phyloP scores from a whole-genome alignment of 2,888 invertebrate genomes.

The Hydrotaea diabolus region DNA sequence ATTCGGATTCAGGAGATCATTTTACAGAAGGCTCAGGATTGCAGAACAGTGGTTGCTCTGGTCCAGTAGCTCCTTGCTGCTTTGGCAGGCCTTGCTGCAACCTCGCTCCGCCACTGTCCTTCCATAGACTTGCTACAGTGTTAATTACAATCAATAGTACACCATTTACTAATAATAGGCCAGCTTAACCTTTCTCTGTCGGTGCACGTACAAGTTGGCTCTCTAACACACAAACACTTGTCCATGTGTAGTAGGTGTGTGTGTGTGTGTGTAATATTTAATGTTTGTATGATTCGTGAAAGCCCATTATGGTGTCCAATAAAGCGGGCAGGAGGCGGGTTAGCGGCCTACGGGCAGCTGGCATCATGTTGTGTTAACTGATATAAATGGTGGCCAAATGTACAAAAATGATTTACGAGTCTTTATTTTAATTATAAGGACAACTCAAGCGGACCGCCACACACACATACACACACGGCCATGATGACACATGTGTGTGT shows the following conservation, averaged over 20 bases:
- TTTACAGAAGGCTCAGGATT: too few species aligned
- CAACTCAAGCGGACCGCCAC: neutral
- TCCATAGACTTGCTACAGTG: slow-evolving; percentile 36
- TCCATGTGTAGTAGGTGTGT: neutral
- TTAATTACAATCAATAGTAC: slow-evolving; percentile 51
- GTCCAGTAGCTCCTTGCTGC: too few species aligned
- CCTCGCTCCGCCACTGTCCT: neutral
- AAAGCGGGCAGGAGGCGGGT: too few species aligned
- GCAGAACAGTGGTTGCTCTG: too few species aligned
- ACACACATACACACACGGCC: neutral
- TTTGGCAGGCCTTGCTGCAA: too few species aligned
- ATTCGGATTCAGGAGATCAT: too few species aligned
- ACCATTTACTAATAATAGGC: slow-evolving; percentile 44
- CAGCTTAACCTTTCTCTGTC: neutral
- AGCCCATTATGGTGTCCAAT: slow-evolving; percentile 11
- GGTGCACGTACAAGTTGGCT: neutral
- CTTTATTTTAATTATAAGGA: neutral
- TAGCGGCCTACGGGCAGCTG: too few species aligned
- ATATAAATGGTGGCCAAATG: slow-evolving; percentile 70
- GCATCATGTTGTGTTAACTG: slow-evolving; percentile 71
- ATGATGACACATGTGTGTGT: neutral
- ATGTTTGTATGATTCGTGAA: neutral
- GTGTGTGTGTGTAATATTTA: neutral
- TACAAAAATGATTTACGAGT: slow-evolving; percentile 71
- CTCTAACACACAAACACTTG: neutral